Evolutionary conservation across 2,888 invertebrate genomes (phyloP), one percentile per base, ranked within the genome.

Genomic region (Molorchus minor): DNA sequence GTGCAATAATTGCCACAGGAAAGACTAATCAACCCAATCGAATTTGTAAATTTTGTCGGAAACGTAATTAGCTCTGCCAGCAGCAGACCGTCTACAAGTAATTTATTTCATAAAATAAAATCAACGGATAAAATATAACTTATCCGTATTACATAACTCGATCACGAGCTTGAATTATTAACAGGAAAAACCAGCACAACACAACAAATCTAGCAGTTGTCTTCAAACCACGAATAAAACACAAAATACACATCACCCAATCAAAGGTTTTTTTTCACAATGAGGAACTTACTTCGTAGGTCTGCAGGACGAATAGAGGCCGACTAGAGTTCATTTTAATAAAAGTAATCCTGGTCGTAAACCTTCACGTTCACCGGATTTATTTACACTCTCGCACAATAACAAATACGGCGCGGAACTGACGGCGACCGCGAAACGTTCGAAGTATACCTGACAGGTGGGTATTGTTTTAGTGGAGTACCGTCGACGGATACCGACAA

Each of bases 291-390:
- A 86, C 86, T 84, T 85, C 84, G 71, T 86, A 87, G 72, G 85
- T 85, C 76, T 85, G 86, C 69, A 86, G 82, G 55, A 84, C 78
- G 70, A 87, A 84, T 61, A 85, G 72, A 45, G 86, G 86, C 74
- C 84, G 84, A 55, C 55, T 66, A 35, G 60, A 49, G 38, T 61
- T 64, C 15, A 58, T 56, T 35, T 67, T 52, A 40, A 10, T 15
- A 17, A 45, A 30, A 3, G 3, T 3, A 12, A 3, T 33, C 35
- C 19, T 36, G 29, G 40, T 30, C 35, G 36, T 21, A 0, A 21
- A 25, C 35, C 4, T 17, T 12, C 30, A 29, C 41, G 12, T 12
- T 41, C 41, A 41, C 52, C 40, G 10, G 20, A 40, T 51, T 52
- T 41, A 20, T 29, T 41, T 52, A 52, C 19, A 45, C 41, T 41